A percentile compares a stretch with the other conserved stretches of the same genome.
phyloP scores from a whole-genome alignment of 1,140 invertebrate species.

The Chlorops oryzae region DNA sequence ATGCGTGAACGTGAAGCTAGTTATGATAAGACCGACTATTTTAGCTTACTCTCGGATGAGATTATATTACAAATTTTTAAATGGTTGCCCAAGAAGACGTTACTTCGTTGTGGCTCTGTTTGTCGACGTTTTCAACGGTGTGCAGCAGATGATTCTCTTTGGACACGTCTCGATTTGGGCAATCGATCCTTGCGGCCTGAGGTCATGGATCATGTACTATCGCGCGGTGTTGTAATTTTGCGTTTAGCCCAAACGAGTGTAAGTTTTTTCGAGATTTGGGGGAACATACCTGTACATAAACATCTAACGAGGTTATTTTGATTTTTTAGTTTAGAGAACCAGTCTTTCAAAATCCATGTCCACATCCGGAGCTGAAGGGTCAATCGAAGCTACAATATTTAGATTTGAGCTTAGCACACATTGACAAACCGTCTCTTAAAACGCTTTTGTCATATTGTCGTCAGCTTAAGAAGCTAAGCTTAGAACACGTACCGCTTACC shows the following conservation, averaged over 20 bases:
- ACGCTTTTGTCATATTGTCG: constrained; percentile 61
- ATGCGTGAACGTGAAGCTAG: constrained; percentile 25
- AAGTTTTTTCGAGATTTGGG: constrained; percentile 22
- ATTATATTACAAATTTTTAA: constrained; percentile 75
- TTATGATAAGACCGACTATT: constrained; percentile 52
- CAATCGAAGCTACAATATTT: constrained; percentile 65
- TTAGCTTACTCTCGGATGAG: constrained; percentile 71
- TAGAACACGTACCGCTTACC: constrained; percentile 68
- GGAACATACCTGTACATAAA: neutral
- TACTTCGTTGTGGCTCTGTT: constrained; percentile 64
- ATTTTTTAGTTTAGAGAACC: constrained; percentile 50
- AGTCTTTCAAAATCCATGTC: constrained; percentile 45
- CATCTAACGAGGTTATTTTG: constrained; percentile 15
- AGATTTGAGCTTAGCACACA: constrained; percentile 73
- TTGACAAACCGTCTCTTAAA: constrained; percentile 56
- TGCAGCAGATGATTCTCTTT: constrained; percentile 73
- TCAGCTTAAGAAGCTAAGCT: constrained; percentile 70
- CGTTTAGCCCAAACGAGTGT: constrained; percentile 71
- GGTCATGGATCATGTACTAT: constrained; percentile 63
- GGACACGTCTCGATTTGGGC: constrained; percentile 75
- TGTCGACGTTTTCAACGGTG: constrained; percentile 64
- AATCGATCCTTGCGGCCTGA: constrained; percentile 59
- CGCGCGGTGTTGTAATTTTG: constrained; percentile 66
- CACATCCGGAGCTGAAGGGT: constrained; percentile 24
- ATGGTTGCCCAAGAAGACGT: constrained; percentile 70